A percentile compares a stretch with the other conserved stretches of the same genome.
Conservation (phyloP, 2,113 vertebrate genomes). For the Montifringilla adamsi region DNA sequence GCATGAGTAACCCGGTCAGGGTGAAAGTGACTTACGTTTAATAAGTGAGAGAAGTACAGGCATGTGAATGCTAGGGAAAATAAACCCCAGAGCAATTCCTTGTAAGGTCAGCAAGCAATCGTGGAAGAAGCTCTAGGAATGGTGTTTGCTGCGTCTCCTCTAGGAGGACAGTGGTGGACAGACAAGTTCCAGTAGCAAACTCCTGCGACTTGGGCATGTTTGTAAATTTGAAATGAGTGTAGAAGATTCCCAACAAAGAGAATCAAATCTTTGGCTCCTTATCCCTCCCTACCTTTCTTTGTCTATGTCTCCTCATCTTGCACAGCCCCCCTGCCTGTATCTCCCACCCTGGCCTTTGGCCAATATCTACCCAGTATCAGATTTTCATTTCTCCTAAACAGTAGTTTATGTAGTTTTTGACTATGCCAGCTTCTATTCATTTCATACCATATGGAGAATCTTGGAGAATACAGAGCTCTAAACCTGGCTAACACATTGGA, state of each 20-base stretch:
- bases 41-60: background rate
- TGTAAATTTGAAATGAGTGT: background rate
- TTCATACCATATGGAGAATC: background rate
- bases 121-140: background rate
- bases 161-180: background rate
- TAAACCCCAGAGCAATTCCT: background rate
- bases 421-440: background rate
- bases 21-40: background rate
- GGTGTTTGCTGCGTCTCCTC: background rate
- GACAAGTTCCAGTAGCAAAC: accelerated
- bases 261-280: background rate
- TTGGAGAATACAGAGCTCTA: background rate
- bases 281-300: background rate
- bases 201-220: background rate
- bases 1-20: background rate
- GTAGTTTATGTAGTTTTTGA: background rate
- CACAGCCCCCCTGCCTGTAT: accelerated
- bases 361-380: background rate
- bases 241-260: background rate
- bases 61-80: background rate
- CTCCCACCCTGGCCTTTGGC: background rate
- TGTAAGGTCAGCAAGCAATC: background rate
- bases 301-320: background rate
- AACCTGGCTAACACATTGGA: background rate
- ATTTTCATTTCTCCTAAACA: background rate